Conservation (phyloP, 2,797 vertebrate species). For the Gymnoscopelus microlampas region DNA sequence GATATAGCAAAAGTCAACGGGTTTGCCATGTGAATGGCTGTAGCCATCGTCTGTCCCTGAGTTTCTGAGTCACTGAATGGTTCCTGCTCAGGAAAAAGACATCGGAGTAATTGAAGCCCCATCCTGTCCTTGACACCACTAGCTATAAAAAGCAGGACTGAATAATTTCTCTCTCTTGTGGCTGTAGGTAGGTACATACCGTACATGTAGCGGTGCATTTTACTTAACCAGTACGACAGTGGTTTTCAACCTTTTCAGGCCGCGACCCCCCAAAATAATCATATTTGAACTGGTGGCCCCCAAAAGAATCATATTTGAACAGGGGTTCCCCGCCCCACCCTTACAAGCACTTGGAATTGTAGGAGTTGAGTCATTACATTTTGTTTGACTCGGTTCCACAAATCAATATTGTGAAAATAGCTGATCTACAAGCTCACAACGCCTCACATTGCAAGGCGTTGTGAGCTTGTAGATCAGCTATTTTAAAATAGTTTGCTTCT, state of each 20-base stretch:
- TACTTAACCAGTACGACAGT: conserved; percentile 41
- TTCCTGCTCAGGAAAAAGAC: conserved; percentile 44
- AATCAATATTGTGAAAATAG: neutral
- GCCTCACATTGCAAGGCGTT: too few species aligned
- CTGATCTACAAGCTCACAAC: neutral
- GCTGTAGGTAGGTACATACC: conserved; percentile 12
- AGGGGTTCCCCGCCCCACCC: too few species aligned
- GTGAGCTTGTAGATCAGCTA: too few species aligned
- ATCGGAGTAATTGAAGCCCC: conserved; percentile 56
- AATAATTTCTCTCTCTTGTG: conserved; percentile 68
- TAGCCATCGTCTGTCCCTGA: conserved; percentile 20
- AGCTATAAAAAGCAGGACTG: conserved; percentile 69
- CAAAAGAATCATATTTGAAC: too few species aligned
- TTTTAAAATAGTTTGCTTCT: too few species aligned
- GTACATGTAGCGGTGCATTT: conserved; percentile 41
- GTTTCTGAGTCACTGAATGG: conserved; percentile 43
- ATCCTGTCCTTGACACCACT: conserved; percentile 68
- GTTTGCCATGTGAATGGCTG: conserved; percentile 12
- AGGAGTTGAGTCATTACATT: too few species aligned
- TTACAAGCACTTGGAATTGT: too few species aligned
- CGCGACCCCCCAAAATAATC: too few species aligned
- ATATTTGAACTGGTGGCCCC: too few species aligned
- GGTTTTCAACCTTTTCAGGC: too few species aligned
- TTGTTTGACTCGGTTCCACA: too few species aligned
- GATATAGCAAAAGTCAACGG: conserved; percentile 21